Evolutionary conservation across 1,140 invertebrate species (phyloP).

Genomic region (Coptotermes formosanus): DNA sequence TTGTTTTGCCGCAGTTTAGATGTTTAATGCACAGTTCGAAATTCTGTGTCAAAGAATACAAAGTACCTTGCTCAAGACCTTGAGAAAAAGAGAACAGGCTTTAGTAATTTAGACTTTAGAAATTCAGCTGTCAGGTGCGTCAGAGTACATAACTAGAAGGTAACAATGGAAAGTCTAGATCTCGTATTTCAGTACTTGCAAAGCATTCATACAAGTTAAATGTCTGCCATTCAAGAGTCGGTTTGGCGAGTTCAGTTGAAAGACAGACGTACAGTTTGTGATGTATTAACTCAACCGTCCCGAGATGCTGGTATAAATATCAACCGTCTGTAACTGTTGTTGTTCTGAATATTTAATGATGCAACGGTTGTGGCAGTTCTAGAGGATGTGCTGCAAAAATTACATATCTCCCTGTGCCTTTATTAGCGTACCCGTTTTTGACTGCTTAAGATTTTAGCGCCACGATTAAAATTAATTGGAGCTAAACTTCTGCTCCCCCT

Average conservation of each 20-base stretch:
- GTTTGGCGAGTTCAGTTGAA: background rate
- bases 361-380: background rate
- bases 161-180: background rate
- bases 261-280: background rate
- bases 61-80: background rate
- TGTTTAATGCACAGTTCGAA: no score
- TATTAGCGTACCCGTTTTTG: background rate
- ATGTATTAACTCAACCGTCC: background rate
- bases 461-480: no score
- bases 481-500: no score
- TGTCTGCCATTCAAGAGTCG: background rate
- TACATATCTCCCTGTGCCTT: background rate
- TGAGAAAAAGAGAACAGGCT: background rate
- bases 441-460: no score
- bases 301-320: background rate
- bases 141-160: background rate
- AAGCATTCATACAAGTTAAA: background rate
- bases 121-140: background rate
- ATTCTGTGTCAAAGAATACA: no score
- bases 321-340: background rate
- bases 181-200: background rate
- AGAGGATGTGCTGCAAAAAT: background rate
- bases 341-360: background rate
- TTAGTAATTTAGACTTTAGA: background rate
- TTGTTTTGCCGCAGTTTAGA: no score